Percentiles rank a stretch among this genome's conserved stretches.
Conservation (phyloP, 2,113 vertebrate species). For the Helogale parvula region DNA sequence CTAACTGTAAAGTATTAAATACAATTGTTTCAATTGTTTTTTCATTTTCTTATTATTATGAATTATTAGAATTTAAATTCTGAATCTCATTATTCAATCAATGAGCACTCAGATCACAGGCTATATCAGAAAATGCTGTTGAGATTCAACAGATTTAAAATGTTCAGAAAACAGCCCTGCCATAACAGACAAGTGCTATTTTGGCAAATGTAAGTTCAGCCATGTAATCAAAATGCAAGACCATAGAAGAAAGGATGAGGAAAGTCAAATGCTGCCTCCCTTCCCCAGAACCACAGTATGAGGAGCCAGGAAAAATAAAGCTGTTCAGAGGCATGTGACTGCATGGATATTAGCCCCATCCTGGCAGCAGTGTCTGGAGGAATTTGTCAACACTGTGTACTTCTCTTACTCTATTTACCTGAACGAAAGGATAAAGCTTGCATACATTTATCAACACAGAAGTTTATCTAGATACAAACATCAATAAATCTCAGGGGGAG, state of each 20-base stretch:
- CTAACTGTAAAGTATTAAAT: not conserved
- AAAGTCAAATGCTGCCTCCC: not conserved
- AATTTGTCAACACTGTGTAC: not conserved
- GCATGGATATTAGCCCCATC: not conserved
- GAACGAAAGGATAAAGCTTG: slow-evolving; percentile 58
- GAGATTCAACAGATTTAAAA: not conserved
- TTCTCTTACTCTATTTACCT: slow-evolving; percentile 71
- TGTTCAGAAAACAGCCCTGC: not conserved
- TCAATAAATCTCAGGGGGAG: slow-evolving; percentile 60
- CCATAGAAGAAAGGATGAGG: not conserved
- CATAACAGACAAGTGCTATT: not conserved
- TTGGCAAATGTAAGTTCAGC: not conserved
- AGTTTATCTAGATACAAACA: slow-evolving; percentile 60
- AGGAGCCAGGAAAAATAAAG: not conserved
- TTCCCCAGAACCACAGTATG: not conserved
- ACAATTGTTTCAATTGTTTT: not conserved
- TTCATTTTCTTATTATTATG: not conserved
- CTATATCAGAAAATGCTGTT: not conserved
- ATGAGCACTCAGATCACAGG: not conserved
- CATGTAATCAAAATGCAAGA: not conserved
- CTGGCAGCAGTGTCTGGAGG: not conserved
- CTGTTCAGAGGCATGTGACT: not conserved
- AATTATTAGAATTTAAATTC: not conserved
- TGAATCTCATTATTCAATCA: slow-evolving; percentile 20
- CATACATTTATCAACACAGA: slow-evolving; percentile 50